A percentile compares a stretch with the other conserved stretches of the same genome.
phyloP scores from a whole-genome alignment of 2,888 invertebrate genomes.

The Orgyia antiqua region DNA sequence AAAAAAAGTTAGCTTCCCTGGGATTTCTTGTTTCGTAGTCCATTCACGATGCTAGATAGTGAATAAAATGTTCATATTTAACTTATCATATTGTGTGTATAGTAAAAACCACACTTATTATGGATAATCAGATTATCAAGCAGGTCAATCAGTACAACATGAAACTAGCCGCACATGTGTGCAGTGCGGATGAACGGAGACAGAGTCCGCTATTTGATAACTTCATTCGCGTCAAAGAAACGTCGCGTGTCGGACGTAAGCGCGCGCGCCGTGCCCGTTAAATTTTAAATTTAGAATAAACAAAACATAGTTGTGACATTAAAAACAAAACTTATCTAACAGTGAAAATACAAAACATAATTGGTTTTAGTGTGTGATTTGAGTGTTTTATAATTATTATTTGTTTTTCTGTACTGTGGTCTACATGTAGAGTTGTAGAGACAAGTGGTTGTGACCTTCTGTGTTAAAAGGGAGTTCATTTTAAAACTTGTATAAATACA shows the following conservation, averaged over 20 bases:
- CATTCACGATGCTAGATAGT: too few species aligned
- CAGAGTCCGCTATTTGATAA: conserved; percentile 8
- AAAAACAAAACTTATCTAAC: conserved; percentile 26
- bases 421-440: conserved; percentile 41
- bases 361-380: conserved; percentile 22
- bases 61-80: too few species aligned
- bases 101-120: too few species aligned
- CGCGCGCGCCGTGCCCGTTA: conserved; percentile 50
- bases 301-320: conserved; percentile 15
- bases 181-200: conserved; percentile 7
- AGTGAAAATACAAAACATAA: conserved; percentile 13
- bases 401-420: conserved; percentile 29
- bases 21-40: too few species aligned
- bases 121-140: conserved; percentile 71
- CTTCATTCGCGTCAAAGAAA: conserved; percentile 62
- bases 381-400: conserved; percentile 15
- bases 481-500: conserved; percentile 40
- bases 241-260: conserved; percentile 48
- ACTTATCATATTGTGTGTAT: too few species aligned
- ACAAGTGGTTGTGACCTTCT: conserved; percentile 68
- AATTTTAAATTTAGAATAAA: conserved; percentile 55
- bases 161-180: conserved; percentile 47
- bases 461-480: conserved; percentile 43
- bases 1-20: too few species aligned
- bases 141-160: conserved; percentile 52